phyloP scores from a whole-genome alignment of 53 echinoderm and acorn worm species.

The Henricia sp. region DNA sequence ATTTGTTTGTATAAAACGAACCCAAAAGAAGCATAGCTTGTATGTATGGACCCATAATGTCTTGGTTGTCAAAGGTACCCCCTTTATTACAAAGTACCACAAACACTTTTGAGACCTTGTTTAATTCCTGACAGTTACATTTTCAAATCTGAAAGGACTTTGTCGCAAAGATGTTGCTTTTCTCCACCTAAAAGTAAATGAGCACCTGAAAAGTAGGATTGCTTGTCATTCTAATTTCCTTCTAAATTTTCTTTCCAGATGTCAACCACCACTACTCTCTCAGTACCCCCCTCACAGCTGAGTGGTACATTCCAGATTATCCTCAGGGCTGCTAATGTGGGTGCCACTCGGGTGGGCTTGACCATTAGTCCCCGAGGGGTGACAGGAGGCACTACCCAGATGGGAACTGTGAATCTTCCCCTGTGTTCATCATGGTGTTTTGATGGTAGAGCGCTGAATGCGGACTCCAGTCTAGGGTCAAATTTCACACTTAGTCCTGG shows the following conservation, averaged over 20 bases:
- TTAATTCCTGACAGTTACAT: too few relatives aligned
- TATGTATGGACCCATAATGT: too few relatives aligned
- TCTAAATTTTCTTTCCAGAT: slow-evolving; percentile 55
- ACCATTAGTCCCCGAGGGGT: slow-evolving; percentile 71
- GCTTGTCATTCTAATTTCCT: too few relatives aligned
- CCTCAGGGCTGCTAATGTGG: slow-evolving; percentile 73
- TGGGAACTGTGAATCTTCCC: slow-evolving; percentile 58
- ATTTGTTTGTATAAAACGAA: too few relatives aligned
- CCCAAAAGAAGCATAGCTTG: too few relatives aligned
- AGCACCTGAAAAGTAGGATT: not conserved
- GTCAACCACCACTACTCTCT: slow-evolving; percentile 65
- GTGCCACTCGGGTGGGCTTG: slow-evolving; percentile 68
- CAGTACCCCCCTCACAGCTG: slow-evolving; percentile 73
- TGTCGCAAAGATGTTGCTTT: not conserved
- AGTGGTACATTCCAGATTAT: slow-evolving; percentile 80
- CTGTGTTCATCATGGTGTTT: slow-evolving; percentile 77
- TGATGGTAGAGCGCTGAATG: slow-evolving; percentile 61
- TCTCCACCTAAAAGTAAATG: too few relatives aligned
- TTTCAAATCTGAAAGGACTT: not conserved
- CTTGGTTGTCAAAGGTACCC: too few relatives aligned
- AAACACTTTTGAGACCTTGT: too few relatives aligned
- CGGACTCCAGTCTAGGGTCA: slow-evolving; percentile 26
- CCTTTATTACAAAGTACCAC: too few relatives aligned
- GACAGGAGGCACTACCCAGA: slow-evolving; percentile 32
- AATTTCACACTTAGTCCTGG: slow-evolving; percentile 69